Base-by-base conservation (phyloP, 2,113 vertebrate species). In the Anolis sagrei region DNA sequence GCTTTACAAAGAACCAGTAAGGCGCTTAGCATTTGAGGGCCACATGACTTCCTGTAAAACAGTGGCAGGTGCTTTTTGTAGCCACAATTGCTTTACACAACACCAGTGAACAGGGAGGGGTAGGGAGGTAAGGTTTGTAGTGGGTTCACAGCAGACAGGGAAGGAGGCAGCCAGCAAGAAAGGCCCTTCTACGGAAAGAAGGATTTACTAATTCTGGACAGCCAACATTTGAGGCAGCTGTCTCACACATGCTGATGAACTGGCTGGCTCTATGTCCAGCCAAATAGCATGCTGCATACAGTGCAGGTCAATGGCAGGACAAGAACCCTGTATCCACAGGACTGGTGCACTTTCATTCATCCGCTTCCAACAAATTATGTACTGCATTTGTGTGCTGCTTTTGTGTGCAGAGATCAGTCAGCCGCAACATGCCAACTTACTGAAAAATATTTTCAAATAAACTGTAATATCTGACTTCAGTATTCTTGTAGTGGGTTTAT, bases 231-330 rank as follows among this genome's bases (percentile, higher is more conserved):
- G 64, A 68, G 64, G 64, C 64, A 68, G 27, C 64, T 29, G 29
- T 5, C 25, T 68, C 29, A 29, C 29, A 11, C 27, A 29, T 27
- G 25, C 64, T 27, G 9, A n/a, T 39, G 25, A 1, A 4, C 87
- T 82, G 88, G 29, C 87, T 82, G 88, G 29, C 85, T 86, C 90
- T 73, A 27, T 61, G 62, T 32, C 11, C 66, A 81, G 25, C 76
- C 83, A 70, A 88, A 72, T 84, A n/a, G 51, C 19, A 6, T 54
- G 5, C 81, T 87, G 5, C 64, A 66, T 86, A 14, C 13, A 88
- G 51, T n/a, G 21, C 9, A 44, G 34, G 25, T 14, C 16, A 78
- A 36, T 61, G 54, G n/a, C 54, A 14, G 76, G 27, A 68, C 29
- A 68, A 27, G 2, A 29, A 10, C 10, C 29, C 9, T 68, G 39